Percentiles rank a stretch among this genome's conserved stretches.
phyloP scores from a whole-genome alignment of 2,888 invertebrate genomes.

The Gymnocheta viridis region DNA sequence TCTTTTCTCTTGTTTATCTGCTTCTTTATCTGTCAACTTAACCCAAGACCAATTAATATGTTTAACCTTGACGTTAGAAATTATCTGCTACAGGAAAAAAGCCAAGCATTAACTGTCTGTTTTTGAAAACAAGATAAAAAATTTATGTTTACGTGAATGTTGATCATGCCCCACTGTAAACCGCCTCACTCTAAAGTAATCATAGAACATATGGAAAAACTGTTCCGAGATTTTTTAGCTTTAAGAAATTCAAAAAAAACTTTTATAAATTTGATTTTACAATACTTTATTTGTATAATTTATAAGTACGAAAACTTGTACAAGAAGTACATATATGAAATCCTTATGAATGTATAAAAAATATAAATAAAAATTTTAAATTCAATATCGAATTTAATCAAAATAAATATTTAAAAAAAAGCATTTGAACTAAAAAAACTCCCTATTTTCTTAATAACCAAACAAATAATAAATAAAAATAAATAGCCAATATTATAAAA shows the following conservation, averaged over 20 bases:
- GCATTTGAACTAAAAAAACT: neutral
- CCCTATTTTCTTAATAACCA: neutral
- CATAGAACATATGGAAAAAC: too few species aligned
- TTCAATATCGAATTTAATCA: neutral
- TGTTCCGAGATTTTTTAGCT: too few species aligned
- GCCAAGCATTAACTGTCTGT: too few species aligned
- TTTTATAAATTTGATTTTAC: constrained; percentile 17
- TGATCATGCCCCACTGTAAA: too few species aligned
- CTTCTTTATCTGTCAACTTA: too few species aligned
- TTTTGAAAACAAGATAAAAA: too few species aligned
- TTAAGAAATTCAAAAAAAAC: neutral
- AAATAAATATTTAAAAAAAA: neutral
- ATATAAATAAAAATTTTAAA: neutral
- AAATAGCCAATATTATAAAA: constrained; percentile 4
- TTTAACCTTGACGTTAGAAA: too few species aligned
- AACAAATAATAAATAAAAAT: neutral
- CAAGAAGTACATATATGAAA: constrained; percentile 8
- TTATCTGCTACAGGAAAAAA: too few species aligned
- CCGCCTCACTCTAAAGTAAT: too few species aligned
- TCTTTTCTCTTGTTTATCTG: too few species aligned
- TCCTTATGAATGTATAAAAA: neutral
- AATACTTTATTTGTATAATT: constrained; percentile 58
- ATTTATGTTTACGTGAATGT: too few species aligned
- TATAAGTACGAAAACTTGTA: constrained; percentile 39
- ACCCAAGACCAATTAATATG: too few species aligned